Evolutionary conservation across 1,140 invertebrate species (phyloP), one percentile per base, ranked within the genome.

Genomic region (Ptiloglossa arizonensis): DNA sequence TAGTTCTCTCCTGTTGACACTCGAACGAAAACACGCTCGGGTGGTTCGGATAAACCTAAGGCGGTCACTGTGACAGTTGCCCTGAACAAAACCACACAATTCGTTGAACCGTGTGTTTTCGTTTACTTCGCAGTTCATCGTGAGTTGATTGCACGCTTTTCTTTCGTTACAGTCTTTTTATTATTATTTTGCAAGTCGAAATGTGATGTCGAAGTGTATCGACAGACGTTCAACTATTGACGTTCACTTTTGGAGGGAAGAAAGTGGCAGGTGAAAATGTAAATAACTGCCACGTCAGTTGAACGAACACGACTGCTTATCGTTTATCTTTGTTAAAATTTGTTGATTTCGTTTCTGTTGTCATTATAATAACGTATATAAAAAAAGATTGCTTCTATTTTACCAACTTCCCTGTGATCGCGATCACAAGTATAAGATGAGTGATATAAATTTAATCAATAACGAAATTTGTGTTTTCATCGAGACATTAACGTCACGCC

Each of bases 381-480:
- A 9, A 5, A 54, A 41, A 54, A 22, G 5, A 32, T 29, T 29
- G 1, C 15, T 48, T 50, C 11, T 48, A 46, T 46, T 48, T 75
- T 46, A 27, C 17, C 29, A 29, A 54, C 41, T 48, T 13, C 3
- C 11, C 17, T 5, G 41, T 9, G 29, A 11, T 27, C 13, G 19
- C 41, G 54, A 29, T 24, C 54, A 17, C 27, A 15, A 24, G 19
- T 3, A 19, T 27, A 22, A 59, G 22, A 64, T 69, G 80, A 71
- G 5, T 52, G 52, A 77, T 71, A 46, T 60, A 11, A 52, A 60
- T 64, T 70, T 71, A 66, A 81, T 81, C 80, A 67, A 83, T 82
- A 81, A 80, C 38, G 44, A 78, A 83, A 83, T 72, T 83, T 66
- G 52, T 77, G 32, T 72, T 82, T 72, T 71, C 79, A 60, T 67